A percentile compares a stretch with the other conserved stretches of the same genome.
These are phyloP conservation scores for Agrotis segetum DNA, from an alignment of 2,888 invertebrate genomes.

Conservation along the genomic window DNA sequence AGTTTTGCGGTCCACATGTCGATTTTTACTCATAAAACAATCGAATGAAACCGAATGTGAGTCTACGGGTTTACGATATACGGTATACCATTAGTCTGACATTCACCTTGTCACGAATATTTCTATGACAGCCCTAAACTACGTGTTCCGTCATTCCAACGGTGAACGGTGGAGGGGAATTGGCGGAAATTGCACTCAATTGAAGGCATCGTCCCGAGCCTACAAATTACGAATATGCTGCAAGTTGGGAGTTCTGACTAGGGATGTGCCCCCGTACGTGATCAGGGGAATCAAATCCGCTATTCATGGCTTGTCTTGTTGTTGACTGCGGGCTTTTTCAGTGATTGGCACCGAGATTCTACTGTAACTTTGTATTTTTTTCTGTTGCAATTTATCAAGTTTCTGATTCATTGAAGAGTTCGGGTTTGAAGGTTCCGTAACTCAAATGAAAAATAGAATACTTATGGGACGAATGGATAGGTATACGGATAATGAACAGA, in stretches of 20 bases:
- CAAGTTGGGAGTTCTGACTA: conserved; percentile 42
- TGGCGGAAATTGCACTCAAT: conserved; percentile 80
- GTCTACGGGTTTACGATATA: too few relatives aligned
- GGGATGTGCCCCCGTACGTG: conserved; percentile 35
- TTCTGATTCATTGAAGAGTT: conserved; percentile 3
- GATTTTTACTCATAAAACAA: too few relatives aligned
- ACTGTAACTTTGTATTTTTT: conserved; percentile 11
- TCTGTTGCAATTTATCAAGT: conserved; percentile 12
- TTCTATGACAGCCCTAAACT: conserved; percentile 44
- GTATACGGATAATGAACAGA: too few relatives aligned
- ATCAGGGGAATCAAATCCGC: conserved; percentile 33
- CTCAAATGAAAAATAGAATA: too few relatives aligned
- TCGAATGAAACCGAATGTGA: too few relatives aligned
- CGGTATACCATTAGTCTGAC: too few relatives aligned
- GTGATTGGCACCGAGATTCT: conserved; percentile 16
- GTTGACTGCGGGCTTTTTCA: conserved; percentile 14
- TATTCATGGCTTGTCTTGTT: conserved; percentile 46
- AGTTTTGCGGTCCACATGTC: too few relatives aligned
- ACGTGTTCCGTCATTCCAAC: conserved; percentile 66
- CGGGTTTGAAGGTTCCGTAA: not conserved
- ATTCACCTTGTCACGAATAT: conserved; percentile 35
- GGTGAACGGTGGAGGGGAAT: conserved; percentile 69
- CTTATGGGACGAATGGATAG: too few relatives aligned
- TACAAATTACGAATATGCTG: conserved; percentile 70
- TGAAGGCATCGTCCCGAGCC: conserved; percentile 73